Base-by-base conservation (phyloP, 2,888 invertebrate genomes). In the Aquatica leii region DNA sequence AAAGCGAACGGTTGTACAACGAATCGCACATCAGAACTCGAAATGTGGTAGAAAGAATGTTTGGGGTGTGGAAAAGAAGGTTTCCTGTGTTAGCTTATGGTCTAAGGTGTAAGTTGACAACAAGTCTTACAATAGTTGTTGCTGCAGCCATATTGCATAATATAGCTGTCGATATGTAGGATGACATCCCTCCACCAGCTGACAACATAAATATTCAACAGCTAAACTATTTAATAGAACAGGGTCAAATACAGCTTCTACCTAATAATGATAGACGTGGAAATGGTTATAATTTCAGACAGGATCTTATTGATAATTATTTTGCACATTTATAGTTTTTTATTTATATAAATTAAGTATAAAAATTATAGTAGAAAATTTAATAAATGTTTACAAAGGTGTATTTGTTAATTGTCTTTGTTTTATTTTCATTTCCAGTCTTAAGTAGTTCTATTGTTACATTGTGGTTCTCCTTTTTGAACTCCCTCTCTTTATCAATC, bases 1-100 rank as follows among this genome's bases (percentile, higher is more conserved):
- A 2, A 37, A 31, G 51, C 18, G 62, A 69, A 65, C 20, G 46
- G 21, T 31, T 21, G 15, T 69, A 69, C 34, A 69, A 69, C 50
- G 24, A 24, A 48, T 46, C 62, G 11, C 65, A 67, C 35, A 67
- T 69, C 12, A 20, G 50, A 12, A 69, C 69, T 0, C 24, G 63
- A 56, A 62, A 63, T 54, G 41, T 34, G 3, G 54, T 68, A 9
- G 67, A 69, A 56, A 48, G 57, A 41, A 11, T 50, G 6, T 66
- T 69, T 66, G 66, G 66, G 8, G 51, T 66, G 11, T 61, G 57
- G 60, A 68, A 68, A 68, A 21, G 67, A 5, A 21, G 65, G 14
- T 69, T 69, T 59, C 67, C 62, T 14, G 54, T 62, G 24, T 31
- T 69, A 18, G 43, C 59, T 15, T 46, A 52, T 34, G 63, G 60